Conservation (phyloP, 2,888 invertebrate species). For the Drosophila paranaensis region DNA sequence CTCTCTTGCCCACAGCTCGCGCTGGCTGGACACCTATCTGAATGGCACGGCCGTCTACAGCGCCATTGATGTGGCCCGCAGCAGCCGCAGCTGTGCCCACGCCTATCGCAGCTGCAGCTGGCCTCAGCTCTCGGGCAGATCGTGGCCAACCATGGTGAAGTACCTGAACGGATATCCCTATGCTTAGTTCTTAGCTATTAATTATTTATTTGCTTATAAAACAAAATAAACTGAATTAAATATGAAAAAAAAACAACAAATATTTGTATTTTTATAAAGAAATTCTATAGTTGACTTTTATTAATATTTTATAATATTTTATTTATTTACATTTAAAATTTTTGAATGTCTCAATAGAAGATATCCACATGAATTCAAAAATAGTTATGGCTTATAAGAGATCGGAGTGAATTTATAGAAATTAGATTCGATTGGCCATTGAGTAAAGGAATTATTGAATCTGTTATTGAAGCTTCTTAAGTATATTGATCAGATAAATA, state of each 20-base stretch:
- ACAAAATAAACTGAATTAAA: no score
- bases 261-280: background rate
- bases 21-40: slow-evolving; percentile 83
- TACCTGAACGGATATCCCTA: slow-evolving; percentile 37
- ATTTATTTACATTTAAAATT: background rate
- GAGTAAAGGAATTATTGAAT: no score
- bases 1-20: slow-evolving; percentile 62
- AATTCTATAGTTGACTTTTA: background rate
- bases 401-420: no score
- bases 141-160: slow-evolving; percentile 39
- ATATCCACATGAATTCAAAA: no score
- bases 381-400: no score
- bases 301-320: background rate
- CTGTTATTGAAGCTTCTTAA: no score
- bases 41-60: slow-evolving; percentile 86
- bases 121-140: slow-evolving; percentile 47
- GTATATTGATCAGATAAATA: no score
- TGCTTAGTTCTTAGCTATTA: slow-evolving; percentile 12
- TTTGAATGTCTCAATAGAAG: no score
- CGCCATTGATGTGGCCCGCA: slow-evolving; percentile 85
- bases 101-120: slow-evolving; percentile 85
- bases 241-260: no score
- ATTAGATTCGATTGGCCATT: no score
- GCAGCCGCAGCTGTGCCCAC: slow-evolving; percentile 82
- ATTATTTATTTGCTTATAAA: slow-evolving; percentile 29